These are phyloP conservation scores for Lepidochrysops patricia DNA, from an alignment of 2,888 invertebrate species.

Conservation along the genomic window DNA sequence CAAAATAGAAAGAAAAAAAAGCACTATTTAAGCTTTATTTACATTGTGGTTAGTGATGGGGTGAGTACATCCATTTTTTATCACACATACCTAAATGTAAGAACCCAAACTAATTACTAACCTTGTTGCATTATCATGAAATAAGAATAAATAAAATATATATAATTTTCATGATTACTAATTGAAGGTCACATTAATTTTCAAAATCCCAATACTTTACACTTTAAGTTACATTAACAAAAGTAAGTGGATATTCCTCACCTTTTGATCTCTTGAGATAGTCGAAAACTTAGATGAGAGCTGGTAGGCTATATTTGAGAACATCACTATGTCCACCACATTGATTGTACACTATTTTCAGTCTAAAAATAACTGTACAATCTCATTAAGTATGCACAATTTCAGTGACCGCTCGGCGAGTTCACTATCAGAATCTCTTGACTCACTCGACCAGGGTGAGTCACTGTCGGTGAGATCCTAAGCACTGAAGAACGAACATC, in stretches of 20 bases:
- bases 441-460: not conserved
- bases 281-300: constrained; percentile 52
- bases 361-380: constrained; percentile 28
- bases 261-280: constrained; percentile 53
- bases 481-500: not conserved
- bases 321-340: constrained; percentile 47
- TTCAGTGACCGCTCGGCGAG: constrained; percentile 20
- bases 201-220: not conserved
- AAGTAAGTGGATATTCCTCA: no score
- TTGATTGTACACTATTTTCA: constrained; percentile 40
- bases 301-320: constrained; percentile 59
- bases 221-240: no score
- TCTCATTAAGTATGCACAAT: constrained; percentile 31
- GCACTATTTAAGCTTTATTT: no score
- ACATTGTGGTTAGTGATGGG: no score
- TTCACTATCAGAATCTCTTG: constrained; percentile 21
- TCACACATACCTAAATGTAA: no score
- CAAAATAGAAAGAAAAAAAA: no score
- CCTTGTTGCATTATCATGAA: no score
- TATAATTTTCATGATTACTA: not conserved
- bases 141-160: no score
- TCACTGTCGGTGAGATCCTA: not conserved
- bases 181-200: not conserved
- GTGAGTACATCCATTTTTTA: no score
- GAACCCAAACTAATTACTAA: no score